Evolutionary conservation across 2,888 invertebrate genomes (phyloP), one percentile per base, ranked within the genome.

Genomic region (Atethmia centrago): DNA sequence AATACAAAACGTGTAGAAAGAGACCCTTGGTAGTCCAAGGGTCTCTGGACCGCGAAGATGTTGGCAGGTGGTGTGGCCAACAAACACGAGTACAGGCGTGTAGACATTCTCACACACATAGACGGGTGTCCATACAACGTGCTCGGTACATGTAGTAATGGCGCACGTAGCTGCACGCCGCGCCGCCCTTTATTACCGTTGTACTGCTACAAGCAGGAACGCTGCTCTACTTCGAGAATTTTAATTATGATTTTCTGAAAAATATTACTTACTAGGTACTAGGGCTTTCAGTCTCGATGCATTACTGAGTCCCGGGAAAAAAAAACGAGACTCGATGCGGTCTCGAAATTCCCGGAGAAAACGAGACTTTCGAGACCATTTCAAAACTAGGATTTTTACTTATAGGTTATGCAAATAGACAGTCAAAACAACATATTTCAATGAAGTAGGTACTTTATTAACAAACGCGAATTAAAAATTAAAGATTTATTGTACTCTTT

Each of bases 101-200:
- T 81, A 67, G 5, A 77, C 42, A 69, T 68, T 68, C 68, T 82
- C 86, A 78, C 88, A 79, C 88, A 90, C 88, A 84, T 80, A 86
- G 81, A 72, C 12, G n/a, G 61, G 62, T 71, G 74, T 71, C 66
- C 74, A 82, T 84, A 79, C 77, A 86, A 83, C 84, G 83, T 82
- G 83, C 82, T 83, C 45, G 74, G 77, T n/a, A n/a, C n/a, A n/a
- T 65, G 75, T 88, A 82, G 88, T 84, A 83, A 86, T 85, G 85
- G 87, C 88, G 89, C 90, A 91, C 86, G 87, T 90, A 90, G 87
- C 90, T 89, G 88, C 90, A 91, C 90, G 88, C 89, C 84, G 92
- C 90, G 88, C 89, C 85, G 92, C 90, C 92, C 92, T 93, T 92
- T 92, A 91, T 90, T 88, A 91, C 90, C 85, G 82, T 80, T 88